Conservation (phyloP, 2,888 invertebrate genomes). For the Beris chalybata region DNA sequence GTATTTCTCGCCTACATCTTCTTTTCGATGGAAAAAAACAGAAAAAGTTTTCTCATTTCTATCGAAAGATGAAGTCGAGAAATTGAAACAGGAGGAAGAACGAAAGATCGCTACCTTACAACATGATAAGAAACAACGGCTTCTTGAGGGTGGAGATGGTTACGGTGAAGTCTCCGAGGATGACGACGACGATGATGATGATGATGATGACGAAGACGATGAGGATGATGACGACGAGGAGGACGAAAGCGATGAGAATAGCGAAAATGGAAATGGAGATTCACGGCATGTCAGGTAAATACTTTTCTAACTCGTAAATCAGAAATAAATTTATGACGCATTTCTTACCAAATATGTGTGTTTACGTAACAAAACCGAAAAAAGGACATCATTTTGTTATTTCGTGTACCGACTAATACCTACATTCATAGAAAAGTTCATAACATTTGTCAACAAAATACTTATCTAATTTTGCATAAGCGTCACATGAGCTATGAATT, state of each 20-base stretch:
- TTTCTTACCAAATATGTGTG: slow-evolving; percentile 6
- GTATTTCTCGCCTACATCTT: slow-evolving; percentile 9
- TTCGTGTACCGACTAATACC: no score
- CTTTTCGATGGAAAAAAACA: slow-evolving; percentile 50
- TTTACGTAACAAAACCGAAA: neutral
- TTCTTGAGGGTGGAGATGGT: slow-evolving; percentile 47
- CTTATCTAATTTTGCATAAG: no score
- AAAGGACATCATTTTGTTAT: no score
- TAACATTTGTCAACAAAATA: no score
- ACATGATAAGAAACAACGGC: slow-evolving; percentile 56
- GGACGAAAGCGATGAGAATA: slow-evolving; percentile 45
- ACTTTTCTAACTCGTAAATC: neutral
- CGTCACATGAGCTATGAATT: no score
- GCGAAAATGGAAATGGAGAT: slow-evolving; percentile 44
- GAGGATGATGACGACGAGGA: slow-evolving; percentile 42
- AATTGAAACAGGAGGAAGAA: slow-evolving; percentile 92
- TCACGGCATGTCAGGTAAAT: slow-evolving; percentile 40
- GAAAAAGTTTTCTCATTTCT: slow-evolving; percentile 92
- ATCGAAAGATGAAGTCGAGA: slow-evolving; percentile 91
- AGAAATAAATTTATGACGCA: slow-evolving; percentile 23
- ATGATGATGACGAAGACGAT: slow-evolving; percentile 45
- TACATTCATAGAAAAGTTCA: no score
- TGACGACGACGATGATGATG: slow-evolving; percentile 45
- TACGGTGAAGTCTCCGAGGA: slow-evolving; percentile 13
- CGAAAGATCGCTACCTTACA: slow-evolving; percentile 72